These are phyloP conservation scores for Xerus rutilus DNA, from an alignment of 2,797 vertebrate species.

Conservation along the genomic window DNA sequence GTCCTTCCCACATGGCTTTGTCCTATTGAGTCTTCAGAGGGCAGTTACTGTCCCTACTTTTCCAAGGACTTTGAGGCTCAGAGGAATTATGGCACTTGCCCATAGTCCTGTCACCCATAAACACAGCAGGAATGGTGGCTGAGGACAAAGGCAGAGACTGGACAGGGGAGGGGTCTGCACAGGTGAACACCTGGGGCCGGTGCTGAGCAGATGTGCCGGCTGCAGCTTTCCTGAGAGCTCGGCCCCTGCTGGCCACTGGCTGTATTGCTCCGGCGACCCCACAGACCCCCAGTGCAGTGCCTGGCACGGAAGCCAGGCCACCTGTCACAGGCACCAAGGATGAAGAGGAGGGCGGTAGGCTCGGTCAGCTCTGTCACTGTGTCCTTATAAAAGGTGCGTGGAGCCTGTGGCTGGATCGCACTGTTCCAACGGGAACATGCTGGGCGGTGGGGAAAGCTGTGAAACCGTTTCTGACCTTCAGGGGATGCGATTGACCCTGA, in stretches of 20 bases:
- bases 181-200: not conserved
- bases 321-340: not conserved
- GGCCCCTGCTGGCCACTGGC: not conserved
- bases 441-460: not conserved
- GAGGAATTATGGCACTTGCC: not conserved
- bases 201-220: too few relatives aligned
- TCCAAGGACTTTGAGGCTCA: not conserved
- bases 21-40: not conserved
- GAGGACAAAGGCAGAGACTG: not conserved
- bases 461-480: not conserved
- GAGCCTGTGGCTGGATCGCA: not conserved
- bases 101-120: accelerated
- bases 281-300: too few relatives aligned
- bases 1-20: too few relatives aligned
- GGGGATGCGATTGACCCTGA: accelerated
- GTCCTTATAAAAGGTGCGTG: not conserved
- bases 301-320: too few relatives aligned
- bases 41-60: not conserved
- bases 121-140: not conserved
- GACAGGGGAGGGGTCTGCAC: not conserved
- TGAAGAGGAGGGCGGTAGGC: not conserved
- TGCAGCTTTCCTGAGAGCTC: accelerated
- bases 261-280: not conserved
- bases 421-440: accelerated
- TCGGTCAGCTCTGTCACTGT: accelerated